These are phyloP conservation scores for Timandra comae DNA, from an alignment of 2,888 invertebrate species.

Conservation along the genomic window DNA sequence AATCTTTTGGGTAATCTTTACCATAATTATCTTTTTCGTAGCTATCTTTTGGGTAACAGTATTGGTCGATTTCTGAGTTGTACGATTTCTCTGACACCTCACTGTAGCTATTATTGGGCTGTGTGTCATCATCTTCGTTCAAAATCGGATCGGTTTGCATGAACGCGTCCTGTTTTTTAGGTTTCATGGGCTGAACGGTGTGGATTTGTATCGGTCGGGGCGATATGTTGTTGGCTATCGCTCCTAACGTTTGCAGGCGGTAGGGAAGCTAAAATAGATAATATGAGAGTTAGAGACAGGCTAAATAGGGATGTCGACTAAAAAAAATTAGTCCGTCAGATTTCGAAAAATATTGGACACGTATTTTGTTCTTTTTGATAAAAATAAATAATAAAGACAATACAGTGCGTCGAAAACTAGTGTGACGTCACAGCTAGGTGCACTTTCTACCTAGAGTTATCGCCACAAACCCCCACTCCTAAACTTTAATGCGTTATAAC, in stretches of 20 bases:
- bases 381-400: neutral
- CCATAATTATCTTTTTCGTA: constrained; percentile 9
- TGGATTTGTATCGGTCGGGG: constrained; percentile 22
- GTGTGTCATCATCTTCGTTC: constrained; percentile 51
- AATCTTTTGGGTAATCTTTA: constrained; percentile 4
- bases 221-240: constrained; percentile 36
- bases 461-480: too few species aligned
- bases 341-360: too few species aligned
- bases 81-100: constrained; percentile 32
- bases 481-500: too few species aligned
- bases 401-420: too few species aligned
- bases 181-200: constrained; percentile 26
- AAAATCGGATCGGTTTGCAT: constrained; percentile 67
- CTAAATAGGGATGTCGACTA: too few species aligned
- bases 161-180: constrained; percentile 63
- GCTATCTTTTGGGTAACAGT: constrained; percentile 12
- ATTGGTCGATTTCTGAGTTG: constrained; percentile 19
- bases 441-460: too few species aligned
- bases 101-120: constrained; percentile 48
- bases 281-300: too few species aligned
- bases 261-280: constrained; percentile 41
- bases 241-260: constrained; percentile 44
- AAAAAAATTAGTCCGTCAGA: too few species aligned
- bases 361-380: too few species aligned
- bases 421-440: too few species aligned